Percentiles rank a stretch among this genome's conserved stretches.
Conservation (phyloP, 2,797 vertebrate species). For the Chaetodon trifasciatus region DNA sequence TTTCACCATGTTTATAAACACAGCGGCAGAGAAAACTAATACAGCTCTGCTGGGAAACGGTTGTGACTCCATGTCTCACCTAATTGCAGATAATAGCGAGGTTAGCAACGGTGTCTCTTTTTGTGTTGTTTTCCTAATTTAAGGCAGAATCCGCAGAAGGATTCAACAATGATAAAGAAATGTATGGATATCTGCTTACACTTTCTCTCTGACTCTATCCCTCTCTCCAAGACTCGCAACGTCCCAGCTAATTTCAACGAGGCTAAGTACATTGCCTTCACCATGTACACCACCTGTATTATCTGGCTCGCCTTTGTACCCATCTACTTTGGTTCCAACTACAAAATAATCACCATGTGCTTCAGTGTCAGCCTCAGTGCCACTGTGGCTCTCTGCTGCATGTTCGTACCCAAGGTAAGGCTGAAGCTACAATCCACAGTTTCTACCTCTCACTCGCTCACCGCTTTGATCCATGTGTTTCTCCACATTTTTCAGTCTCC, state of each 20-base stretch:
- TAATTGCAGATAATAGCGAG: conserved; percentile 1
- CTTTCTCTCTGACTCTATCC: conserved; percentile 27
- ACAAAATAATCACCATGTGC: conserved; percentile 99
- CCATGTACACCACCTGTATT: conserved; percentile 99
- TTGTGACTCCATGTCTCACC: conserved; percentile 1
- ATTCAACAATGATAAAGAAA: neutral
- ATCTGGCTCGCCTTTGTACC: conserved; percentile 99
- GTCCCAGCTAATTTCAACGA: conserved; percentile 99
- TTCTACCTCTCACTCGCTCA: neutral
- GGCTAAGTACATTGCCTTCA: conserved; percentile 98
- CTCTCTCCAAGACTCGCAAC: conserved; percentile 88
- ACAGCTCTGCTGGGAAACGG: neutral
- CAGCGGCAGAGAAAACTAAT: conserved; percentile 14
- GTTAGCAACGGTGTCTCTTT: neutral
- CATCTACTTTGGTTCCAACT: conserved; percentile 99
- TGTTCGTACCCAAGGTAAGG: conserved; percentile 95
- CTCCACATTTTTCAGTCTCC: neutral
- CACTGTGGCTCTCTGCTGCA: conserved; percentile 96
- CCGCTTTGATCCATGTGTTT: neutral
- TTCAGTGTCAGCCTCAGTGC: conserved; percentile 98
- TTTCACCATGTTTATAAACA: conserved; percentile 8
- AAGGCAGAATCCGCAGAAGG: neutral
- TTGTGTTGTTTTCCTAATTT: neutral
- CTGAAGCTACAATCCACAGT: neutral
- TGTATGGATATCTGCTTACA: neutral